Conservation (phyloP, 2,797 vertebrate genomes). For the Syngnathus rostellatus region DNA sequence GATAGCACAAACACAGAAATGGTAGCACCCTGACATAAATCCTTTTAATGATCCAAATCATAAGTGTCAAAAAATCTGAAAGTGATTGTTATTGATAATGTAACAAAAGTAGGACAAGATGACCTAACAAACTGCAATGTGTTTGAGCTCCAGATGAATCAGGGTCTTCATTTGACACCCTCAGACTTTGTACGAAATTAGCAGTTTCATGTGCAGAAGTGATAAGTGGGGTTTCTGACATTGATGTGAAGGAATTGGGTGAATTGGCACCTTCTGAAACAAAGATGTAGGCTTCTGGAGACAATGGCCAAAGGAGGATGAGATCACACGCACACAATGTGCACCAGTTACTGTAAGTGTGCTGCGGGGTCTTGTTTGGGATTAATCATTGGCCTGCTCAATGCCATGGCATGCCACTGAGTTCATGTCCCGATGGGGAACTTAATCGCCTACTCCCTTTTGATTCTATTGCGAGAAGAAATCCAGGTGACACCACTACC, state of each 20-base stretch:
- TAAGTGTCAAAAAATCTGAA: conserved; percentile 2
- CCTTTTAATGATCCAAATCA: not conserved
- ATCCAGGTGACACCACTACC: conserved; percentile 54
- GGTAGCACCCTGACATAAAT: not conserved
- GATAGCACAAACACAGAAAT: not conserved
- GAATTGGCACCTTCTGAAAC: conserved; percentile 27
- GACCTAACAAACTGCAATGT: not conserved
- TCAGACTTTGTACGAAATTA: conserved; percentile 17
- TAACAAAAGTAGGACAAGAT: conserved; percentile 2
- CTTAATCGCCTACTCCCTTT: conserved; percentile 64
- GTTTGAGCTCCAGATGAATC: conserved; percentile 7
- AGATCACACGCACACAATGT: conserved; percentile 21
- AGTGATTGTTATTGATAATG: conserved; percentile 7
- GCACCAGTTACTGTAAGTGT: conserved; percentile 21
- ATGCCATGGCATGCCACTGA: conserved; percentile 51
- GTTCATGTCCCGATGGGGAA: conserved; percentile 56
- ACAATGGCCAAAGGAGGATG: conserved; percentile 42
- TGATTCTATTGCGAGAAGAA: conserved; percentile 44
- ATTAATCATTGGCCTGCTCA: conserved; percentile 62
- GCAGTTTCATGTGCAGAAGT: conserved; percentile 6
- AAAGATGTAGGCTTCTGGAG: conserved; percentile 25
- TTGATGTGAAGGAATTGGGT: conserved; percentile 8
- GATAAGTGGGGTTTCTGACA: conserved; percentile 8
- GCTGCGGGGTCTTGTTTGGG: conserved; percentile 45
- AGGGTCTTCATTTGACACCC: conserved; percentile 4